phyloP scores from a whole-genome alignment of 1,140 invertebrate species.

The Rhagoletis pomonella region DNA sequence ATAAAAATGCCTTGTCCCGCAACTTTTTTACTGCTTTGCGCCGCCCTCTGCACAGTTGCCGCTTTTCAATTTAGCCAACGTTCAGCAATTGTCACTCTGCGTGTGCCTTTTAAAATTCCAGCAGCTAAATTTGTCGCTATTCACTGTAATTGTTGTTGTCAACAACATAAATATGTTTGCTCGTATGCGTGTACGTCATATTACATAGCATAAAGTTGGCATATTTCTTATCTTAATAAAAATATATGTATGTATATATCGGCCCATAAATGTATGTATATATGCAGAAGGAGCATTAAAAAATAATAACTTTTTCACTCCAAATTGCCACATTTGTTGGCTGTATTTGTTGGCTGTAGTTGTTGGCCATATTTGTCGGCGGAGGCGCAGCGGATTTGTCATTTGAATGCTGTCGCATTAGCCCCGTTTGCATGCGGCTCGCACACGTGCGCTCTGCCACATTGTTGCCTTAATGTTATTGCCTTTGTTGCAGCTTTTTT shows the following conservation, averaged over 20 bases:
- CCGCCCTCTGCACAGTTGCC: background rate
- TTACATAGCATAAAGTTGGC: background rate
- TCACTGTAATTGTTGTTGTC: background rate
- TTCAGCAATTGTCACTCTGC: background rate
- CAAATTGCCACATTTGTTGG: background rate
- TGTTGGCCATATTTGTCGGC: background rate
- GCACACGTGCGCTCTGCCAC: background rate
- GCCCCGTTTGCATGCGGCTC: background rate
- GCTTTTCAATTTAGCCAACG: background rate
- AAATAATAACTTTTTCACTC: slow-evolving; percentile 4
- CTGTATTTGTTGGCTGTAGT: background rate
- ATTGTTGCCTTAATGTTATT: background rate
- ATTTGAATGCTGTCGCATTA: slow-evolving; percentile 5
- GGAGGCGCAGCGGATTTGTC: background rate
- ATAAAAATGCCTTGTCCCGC: background rate
- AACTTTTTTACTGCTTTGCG: background rate
- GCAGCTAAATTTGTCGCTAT: background rate
- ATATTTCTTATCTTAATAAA: slow-evolving; percentile 35
- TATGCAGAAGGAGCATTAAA: background rate
- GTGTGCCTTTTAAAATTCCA: background rate
- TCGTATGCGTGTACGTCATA: background rate
- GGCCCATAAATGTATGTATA: background rate
- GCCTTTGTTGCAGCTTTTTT: background rate
- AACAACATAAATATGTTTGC: background rate
- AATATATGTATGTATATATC: background rate